These are phyloP conservation scores for Neoarius graeffei DNA, from an alignment of 2,113 vertebrate genomes.

Conservation along the genomic window DNA sequence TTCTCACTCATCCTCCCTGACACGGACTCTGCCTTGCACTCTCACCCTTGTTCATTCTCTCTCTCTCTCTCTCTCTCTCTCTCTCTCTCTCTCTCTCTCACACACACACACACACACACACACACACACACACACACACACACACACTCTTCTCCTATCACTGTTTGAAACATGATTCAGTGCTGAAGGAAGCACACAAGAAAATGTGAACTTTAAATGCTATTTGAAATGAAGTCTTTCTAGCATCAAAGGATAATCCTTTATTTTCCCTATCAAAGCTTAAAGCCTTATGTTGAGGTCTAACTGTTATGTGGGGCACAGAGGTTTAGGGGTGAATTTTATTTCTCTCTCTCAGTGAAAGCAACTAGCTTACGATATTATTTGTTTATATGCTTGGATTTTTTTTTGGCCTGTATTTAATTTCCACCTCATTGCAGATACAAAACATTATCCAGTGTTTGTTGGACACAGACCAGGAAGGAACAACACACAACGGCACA, in stretches of 20 bases:
- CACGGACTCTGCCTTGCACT: not conserved
- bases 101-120: too few relatives aligned
- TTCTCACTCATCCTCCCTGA: constrained; percentile 42
- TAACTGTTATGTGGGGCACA: constrained; percentile 58
- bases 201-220: constrained; percentile 68
- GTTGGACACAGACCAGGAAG: constrained; percentile 98
- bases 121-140: too few relatives aligned
- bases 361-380: not conserved
- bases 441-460: constrained; percentile 97
- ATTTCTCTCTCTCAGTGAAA: constrained; percentile 9
- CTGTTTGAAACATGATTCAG: constrained; percentile 66
- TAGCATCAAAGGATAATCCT: constrained; percentile 72
- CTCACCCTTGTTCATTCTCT: constrained; percentile 17
- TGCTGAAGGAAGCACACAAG: constrained; percentile 57
- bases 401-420: not conserved
- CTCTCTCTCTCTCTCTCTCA: not conserved
- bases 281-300: constrained; percentile 65
- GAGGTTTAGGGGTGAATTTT: constrained; percentile 49
- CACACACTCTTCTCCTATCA: constrained; percentile 33
- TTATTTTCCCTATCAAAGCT: constrained; percentile 66
- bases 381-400: not conserved
- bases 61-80: constrained; percentile 33
- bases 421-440: constrained; percentile 75
- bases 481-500: constrained; percentile 94
- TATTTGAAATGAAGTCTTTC: constrained; percentile 70